These are phyloP conservation scores for Apoda limacodes DNA, from an alignment of 2,888 invertebrate species.

Conservation along the genomic window DNA sequence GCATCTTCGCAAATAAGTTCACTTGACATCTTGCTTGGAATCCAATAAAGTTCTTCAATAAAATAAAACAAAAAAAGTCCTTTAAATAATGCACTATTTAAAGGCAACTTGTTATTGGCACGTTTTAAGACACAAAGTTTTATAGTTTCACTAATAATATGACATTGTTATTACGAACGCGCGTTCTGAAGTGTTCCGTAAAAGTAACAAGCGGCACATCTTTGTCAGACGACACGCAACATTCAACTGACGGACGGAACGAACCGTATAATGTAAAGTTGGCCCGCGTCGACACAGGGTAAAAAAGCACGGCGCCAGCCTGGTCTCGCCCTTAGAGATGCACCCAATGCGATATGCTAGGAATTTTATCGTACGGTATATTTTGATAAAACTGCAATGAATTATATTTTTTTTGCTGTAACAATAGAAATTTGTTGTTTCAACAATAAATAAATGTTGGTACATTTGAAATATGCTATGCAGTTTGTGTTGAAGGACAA, in stretches of 20 bases:
- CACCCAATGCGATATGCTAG: constrained; percentile 30
- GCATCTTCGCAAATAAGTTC: constrained; percentile 39
- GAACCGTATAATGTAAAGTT: constrained; percentile 36
- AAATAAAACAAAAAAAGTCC: constrained; percentile 35
- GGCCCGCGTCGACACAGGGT: constrained; percentile 46
- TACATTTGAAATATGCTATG: too few relatives aligned
- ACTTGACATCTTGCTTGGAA: constrained; percentile 53
- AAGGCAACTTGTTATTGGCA: constrained; percentile 35
- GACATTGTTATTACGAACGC: constrained; percentile 34
- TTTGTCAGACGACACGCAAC: constrained; percentile 29
- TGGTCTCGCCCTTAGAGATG: constrained; percentile 66
- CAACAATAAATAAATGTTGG: too few relatives aligned
- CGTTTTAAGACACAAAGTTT: constrained; percentile 37
- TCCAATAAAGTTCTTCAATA: too few relatives aligned
- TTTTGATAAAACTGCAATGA: too few relatives aligned
- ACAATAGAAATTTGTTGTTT: too few relatives aligned
- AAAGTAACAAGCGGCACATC: constrained; percentile 27
- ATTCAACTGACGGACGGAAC: constrained; percentile 42
- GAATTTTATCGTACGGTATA: constrained; percentile 36
- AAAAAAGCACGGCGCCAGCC: constrained; percentile 66
- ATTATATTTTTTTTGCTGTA: too few relatives aligned
- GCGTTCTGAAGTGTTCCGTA: constrained; percentile 25
- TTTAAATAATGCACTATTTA: constrained; percentile 28
- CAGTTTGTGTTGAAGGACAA: too few relatives aligned
- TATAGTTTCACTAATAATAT: constrained; percentile 25